Conservation (phyloP, 2,888 invertebrate genomes). For the Tanaodytes sp. region DNA sequence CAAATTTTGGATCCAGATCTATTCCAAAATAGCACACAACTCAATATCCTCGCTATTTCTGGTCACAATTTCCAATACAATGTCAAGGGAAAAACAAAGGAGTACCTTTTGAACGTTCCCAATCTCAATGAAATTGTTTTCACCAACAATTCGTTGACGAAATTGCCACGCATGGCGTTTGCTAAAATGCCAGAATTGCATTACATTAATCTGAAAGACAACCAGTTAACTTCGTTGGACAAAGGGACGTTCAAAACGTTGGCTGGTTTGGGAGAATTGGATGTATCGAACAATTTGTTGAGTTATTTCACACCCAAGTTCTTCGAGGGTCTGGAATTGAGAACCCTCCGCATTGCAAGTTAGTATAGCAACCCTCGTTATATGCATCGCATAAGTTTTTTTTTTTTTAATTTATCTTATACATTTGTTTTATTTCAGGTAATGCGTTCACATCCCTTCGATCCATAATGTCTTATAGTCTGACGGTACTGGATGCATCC, state of each 20-base stretch:
- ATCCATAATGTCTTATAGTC: slow-evolving; percentile 77
- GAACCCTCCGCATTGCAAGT: slow-evolving; percentile 75
- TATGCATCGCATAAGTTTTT: no score
- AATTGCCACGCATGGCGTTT: slow-evolving; percentile 79
- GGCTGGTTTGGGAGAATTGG: slow-evolving; percentile 80
- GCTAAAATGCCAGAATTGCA: slow-evolving; percentile 78
- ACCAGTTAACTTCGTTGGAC: slow-evolving; percentile 78
- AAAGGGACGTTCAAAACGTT: slow-evolving; percentile 78
- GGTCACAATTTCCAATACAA: slow-evolving; percentile 77
- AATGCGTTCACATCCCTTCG: slow-evolving; percentile 76
- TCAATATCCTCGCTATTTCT: slow-evolving; percentile 79
- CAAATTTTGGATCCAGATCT: slow-evolving; percentile 80
- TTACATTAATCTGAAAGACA: slow-evolving; percentile 81
- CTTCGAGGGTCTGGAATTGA: slow-evolving; percentile 80
- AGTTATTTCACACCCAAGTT: slow-evolving; percentile 78
- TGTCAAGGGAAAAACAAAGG: slow-evolving; percentile 69
- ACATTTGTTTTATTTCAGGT: slow-evolving; percentile 62
- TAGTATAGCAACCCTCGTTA: no score
- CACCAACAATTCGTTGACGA: slow-evolving; percentile 80
- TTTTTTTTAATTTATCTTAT: no score
- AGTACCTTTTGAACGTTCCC: slow-evolving; percentile 77
- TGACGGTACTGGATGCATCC: slow-evolving; percentile 81
- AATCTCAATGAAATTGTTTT: slow-evolving; percentile 82
- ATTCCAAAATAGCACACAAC: slow-evolving; percentile 79
- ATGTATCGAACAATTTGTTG: slow-evolving; percentile 82